Conservation (phyloP, 2,888 invertebrate species). For the Drosophila maculinotata region DNA sequence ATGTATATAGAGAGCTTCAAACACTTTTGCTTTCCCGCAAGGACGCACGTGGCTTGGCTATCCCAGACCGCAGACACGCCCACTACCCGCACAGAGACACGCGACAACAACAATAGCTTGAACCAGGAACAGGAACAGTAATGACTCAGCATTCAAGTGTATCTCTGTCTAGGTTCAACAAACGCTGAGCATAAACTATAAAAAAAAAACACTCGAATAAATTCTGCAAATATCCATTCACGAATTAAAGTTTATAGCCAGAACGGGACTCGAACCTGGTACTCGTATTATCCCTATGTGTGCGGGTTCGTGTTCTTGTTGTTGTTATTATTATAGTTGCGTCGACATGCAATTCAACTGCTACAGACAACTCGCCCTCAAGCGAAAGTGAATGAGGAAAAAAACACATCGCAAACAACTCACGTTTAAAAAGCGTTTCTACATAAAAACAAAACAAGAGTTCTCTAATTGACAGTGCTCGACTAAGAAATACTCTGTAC, state of each 20-base stretch:
- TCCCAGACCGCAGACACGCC: conserved; percentile 56
- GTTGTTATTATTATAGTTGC: conserved; percentile 39
- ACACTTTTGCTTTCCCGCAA: conserved; percentile 71
- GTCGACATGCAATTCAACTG: conserved; percentile 51
- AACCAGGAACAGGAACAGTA: conserved; percentile 18
- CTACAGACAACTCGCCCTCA: conserved; percentile 17
- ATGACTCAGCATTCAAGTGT: conserved; percentile 64
- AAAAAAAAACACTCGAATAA: conserved; percentile 51
- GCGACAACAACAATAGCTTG: conserved; percentile 19
- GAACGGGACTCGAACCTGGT: conserved; percentile 4
- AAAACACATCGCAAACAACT: conserved; percentile 33
- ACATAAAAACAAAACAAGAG: conserved; percentile 21
- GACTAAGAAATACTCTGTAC: too few species aligned
- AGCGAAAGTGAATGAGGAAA: conserved; percentile 52
- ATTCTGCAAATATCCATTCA: conserved; percentile 58
- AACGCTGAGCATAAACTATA: conserved; percentile 59
- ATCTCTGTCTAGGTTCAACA: conserved; percentile 43
- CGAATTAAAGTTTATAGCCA: conserved; percentile 68
- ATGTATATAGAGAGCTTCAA: conserved; percentile 1
- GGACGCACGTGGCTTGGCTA: conserved; percentile 52
- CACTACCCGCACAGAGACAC: conserved; percentile 27
- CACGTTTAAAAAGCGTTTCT: conserved; percentile 38
- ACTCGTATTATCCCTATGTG: conserved; percentile 3
- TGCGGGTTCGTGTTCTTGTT: conserved; percentile 33
- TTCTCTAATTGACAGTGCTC: too few species aligned